Base-by-base conservation (phyloP, 2,888 invertebrate species). In the Chymomyza caudatula region DNA sequence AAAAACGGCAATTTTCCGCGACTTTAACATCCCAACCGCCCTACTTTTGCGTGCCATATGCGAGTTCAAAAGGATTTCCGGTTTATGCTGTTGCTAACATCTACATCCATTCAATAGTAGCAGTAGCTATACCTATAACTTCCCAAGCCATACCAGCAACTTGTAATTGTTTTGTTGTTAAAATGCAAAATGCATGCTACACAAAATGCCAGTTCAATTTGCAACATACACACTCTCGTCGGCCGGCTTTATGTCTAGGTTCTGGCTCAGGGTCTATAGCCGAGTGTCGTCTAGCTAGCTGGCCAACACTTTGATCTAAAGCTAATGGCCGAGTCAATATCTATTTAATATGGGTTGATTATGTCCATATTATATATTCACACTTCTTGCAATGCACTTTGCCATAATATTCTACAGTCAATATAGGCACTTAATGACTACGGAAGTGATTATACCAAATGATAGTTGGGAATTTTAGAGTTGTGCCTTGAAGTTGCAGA, bases 11-110 rank as follows among this genome's bases (percentile, higher is more conserved):
- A 82, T 84, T 82, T 84, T 81, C 77, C 76, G 78, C 75, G 74
- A 75, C 75, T 65, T 69, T 69, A 59, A 43, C 67, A 67, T 74
- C 74, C 56, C 37, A 53, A 62, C 64, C 61, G 68, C 71, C 72
- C 72, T 72, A 68, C 71, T 77, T 74, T 85, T 81, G 79, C 86
- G 85, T 85, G 86, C 81, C 74, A 78, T 76, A 81, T 79, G 83
- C 78, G 77, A 78, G 78, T 76, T 77, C 71, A 72, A 76, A 86
- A 83, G 86, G 80, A 86, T 86, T 85, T 85, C 85, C 85, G 82
- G 82, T 74, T 77, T 74, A 78, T 74, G 73, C 75, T 77, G 77
- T 77, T 76, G 75, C 75, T 73, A 67, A 63, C 29, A 4, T 37
- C 29, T 11, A 37, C 29, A 2, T 4, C 29, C 29, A 37, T 37